phyloP scores from a whole-genome alignment of 2,113 vertebrate species.

The Syngnathoides biaculeatus region DNA sequence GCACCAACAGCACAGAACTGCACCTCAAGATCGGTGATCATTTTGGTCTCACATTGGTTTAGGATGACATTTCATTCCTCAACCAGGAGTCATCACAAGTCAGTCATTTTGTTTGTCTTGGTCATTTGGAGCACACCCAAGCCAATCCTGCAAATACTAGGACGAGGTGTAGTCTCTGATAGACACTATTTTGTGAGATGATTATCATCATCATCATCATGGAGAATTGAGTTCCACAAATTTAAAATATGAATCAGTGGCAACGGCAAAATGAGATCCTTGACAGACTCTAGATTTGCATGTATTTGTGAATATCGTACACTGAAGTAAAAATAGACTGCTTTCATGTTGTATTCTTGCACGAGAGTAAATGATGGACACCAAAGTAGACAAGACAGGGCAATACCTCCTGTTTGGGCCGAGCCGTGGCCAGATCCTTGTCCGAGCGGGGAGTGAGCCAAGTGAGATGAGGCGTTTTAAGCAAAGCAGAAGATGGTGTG shows the following conservation, averaged over 20 bases:
- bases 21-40: not conserved
- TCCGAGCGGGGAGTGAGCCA: slow-evolving; percentile 82
- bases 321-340: not conserved
- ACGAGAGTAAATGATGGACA: slow-evolving; percentile 17
- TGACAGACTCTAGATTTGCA: not conserved
- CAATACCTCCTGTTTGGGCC: slow-evolving; percentile 98
- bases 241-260: not conserved
- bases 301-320: not conserved
- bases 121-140: not conserved
- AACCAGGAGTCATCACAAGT: not conserved
- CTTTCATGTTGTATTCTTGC: not conserved
- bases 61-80: not conserved
- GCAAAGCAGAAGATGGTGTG: slow-evolving; percentile 39
- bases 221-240: not conserved
- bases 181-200: not conserved
- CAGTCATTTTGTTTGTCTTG: not conserved
- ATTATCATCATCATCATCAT: not conserved
- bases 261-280: not conserved
- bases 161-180: not conserved
- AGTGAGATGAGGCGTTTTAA: slow-evolving; percentile 51
- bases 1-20: not conserved
- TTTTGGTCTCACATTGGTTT: not conserved
- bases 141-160: not conserved
- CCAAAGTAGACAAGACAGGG: slow-evolving; percentile 47
- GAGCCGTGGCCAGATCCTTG: slow-evolving; percentile 85